Conservation (phyloP, 2,113 vertebrate genomes). For the Peromyscus polionotus region DNA sequence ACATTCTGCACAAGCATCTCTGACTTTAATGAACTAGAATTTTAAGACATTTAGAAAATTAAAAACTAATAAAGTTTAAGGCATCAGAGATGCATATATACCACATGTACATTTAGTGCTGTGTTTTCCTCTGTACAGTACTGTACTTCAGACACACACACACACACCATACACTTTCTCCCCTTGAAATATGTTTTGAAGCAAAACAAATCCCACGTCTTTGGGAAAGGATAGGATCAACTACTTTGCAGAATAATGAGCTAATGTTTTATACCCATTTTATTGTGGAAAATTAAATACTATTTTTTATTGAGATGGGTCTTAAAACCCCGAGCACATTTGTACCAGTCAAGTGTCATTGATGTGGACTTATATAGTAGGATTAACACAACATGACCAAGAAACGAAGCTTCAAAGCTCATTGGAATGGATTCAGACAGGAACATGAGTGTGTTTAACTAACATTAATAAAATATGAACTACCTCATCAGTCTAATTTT, state of each 20-base stretch:
- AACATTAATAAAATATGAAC: neutral
- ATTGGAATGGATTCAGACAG: neutral
- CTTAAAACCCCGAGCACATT: neutral
- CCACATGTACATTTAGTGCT: neutral
- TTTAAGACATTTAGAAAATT: conserved; percentile 16
- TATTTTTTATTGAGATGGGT: neutral
- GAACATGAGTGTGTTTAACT: neutral
- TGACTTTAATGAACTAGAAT: neutral
- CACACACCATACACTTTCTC: neutral
- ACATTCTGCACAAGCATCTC: neutral
- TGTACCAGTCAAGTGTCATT: neutral
- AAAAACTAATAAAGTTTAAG: neutral
- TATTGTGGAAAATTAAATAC: neutral
- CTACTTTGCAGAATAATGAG: neutral
- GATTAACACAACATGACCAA: neutral
- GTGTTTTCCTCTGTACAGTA: neutral
- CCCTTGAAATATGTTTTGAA: neutral
- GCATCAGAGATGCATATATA: neutral
- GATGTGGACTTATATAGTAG: neutral
- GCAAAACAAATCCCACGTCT: neutral
- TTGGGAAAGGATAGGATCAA: neutral
- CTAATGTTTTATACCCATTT: neutral
- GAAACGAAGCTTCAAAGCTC: neutral
- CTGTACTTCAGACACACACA: neutral
- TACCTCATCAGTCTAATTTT: neutral